These are phyloP conservation scores for Pseudotriccus pelzelni DNA, from an alignment of 2,797 vertebrate genomes.

Conservation along the genomic window DNA sequence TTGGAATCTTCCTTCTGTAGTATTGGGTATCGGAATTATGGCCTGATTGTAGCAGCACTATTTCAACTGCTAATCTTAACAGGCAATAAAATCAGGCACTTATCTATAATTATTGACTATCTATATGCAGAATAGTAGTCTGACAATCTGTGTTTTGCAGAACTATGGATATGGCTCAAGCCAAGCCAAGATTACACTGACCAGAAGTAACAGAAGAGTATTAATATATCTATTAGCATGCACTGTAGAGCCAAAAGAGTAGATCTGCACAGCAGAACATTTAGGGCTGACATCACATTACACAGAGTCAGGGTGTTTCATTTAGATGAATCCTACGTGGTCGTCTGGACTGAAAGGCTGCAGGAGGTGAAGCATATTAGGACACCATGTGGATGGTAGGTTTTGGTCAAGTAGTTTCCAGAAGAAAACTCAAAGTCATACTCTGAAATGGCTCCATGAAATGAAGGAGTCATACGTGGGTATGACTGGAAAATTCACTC, in stretches of 20 bases:
- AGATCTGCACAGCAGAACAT: background rate
- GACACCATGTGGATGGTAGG: fast-evolving
- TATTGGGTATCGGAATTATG: background rate
- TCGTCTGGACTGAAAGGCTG: background rate
- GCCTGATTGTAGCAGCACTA: background rate
- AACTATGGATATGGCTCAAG: background rate
- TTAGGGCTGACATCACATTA: background rate
- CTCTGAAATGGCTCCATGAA: background rate
- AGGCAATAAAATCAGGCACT: background rate
- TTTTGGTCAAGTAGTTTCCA: background rate
- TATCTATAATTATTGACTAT: background rate
- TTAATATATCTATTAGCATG: fast-evolving
- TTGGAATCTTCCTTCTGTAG: background rate
- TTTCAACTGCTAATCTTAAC: background rate
- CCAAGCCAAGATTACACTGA: background rate
- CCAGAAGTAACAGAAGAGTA: background rate
- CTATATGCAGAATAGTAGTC: background rate
- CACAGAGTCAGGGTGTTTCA: background rate
- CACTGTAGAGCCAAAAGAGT: background rate
- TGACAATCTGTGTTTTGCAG: background rate
- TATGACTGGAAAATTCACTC: background rate
- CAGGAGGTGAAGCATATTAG: background rate
- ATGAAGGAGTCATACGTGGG: background rate
- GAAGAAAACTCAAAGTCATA: background rate
- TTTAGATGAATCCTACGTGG: background rate